These are phyloP conservation scores for Sepiola atlantica DNA, from an alignment of 2,888 invertebrate genomes.

Conservation along the genomic window DNA sequence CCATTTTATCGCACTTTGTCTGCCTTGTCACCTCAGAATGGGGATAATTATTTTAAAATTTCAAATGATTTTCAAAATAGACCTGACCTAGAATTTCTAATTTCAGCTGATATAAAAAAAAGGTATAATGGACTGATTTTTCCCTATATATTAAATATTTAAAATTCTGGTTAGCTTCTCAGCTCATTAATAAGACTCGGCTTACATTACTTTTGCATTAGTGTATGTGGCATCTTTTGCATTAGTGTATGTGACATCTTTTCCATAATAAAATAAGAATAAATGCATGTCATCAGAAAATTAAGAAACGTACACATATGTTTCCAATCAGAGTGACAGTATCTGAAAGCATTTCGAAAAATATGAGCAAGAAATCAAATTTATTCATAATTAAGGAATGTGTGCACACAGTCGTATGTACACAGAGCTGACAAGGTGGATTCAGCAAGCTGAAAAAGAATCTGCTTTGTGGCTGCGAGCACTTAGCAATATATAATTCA, in stretches of 20 bases:
- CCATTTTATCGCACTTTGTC: too few species aligned
- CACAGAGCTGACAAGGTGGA: too few species aligned
- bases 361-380: background rate
- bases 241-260: background rate
- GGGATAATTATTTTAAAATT: background rate
- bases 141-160: background rate
- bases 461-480: too few species aligned
- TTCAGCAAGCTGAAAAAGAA: too few species aligned
- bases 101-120: background rate
- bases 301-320: background rate
- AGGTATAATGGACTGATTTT: background rate
- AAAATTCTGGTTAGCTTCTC: background rate
- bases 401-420: too few species aligned
- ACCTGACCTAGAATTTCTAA: background rate
- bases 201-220: background rate
- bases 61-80: background rate
- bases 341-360: background rate
- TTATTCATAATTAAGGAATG: background rate
- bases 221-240: background rate
- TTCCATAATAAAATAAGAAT: background rate
- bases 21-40: background rate
- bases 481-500: too few species aligned
- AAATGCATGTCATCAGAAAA: background rate
- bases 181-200: background rate
- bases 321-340: background rate